A percentile compares a stretch with the other conserved stretches of the same genome.
These are phyloP conservation scores for Osmoderma eremita DNA, from an alignment of 2,888 invertebrate genomes.

Conservation along the genomic window DNA sequence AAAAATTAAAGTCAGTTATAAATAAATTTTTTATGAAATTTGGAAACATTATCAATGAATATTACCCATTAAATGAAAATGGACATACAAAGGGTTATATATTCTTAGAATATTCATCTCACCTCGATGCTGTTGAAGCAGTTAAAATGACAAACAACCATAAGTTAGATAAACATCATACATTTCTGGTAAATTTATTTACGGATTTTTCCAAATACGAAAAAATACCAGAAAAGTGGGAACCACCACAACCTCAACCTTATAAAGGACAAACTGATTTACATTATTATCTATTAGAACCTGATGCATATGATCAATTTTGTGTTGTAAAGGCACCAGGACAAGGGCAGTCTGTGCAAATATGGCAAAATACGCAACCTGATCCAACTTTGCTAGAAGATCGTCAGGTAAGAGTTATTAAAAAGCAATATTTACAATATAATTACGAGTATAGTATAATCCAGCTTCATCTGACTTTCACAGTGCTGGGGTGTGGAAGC, in stretches of 20 bases:
- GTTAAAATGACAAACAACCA: constrained; percentile 89
- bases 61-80: constrained; percentile 85
- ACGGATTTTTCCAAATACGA: constrained; percentile 96
- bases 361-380: constrained; percentile 90
- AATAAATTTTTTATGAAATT: constrained; percentile 90
- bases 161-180: constrained; percentile 95
- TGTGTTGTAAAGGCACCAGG: constrained; percentile 88
- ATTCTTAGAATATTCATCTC: constrained; percentile 90
- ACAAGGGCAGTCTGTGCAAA: constrained; percentile 75
- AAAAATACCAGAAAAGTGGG: constrained; percentile 92
- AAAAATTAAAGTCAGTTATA: constrained; percentile 92
- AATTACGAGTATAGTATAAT: too few species aligned
- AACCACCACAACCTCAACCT: constrained; percentile 86
- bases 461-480: too few species aligned
- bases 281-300: constrained; percentile 91
- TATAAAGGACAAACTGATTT: constrained; percentile 94
- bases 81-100: constrained; percentile 92
- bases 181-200: constrained; percentile 92
- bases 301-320: constrained; percentile 96
- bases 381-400: constrained; percentile 87
- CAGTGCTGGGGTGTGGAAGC: too few species aligned
- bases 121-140: constrained; percentile 86
- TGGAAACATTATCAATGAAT: constrained; percentile 87
- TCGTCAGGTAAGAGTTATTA: constrained; percentile 71
- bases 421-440: not conserved